Evolutionary conservation across 2,888 invertebrate genomes (phyloP), one percentile per base, ranked within the genome.

Genomic region (Drosophila koepferae): DNA sequence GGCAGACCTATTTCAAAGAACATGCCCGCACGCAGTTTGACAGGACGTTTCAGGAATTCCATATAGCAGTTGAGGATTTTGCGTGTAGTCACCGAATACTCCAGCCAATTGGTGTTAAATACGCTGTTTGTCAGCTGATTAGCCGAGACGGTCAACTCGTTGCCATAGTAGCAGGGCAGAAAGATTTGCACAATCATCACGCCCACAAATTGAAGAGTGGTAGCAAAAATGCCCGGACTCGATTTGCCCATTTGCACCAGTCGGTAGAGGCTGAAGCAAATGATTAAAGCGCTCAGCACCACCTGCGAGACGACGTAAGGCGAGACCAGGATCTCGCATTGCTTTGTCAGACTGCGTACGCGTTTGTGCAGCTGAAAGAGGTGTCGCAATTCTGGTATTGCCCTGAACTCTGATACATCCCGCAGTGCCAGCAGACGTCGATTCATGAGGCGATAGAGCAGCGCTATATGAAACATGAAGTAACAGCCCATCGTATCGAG

Each of bases 151-250:
- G 88, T 92, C 3, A 92, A 46, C 67, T 91, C 86, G 58, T 92
- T 91, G 51, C 85, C 91, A 68, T 86, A 92, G 55, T 90, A 90
- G 60, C 92, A 92, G 62, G 92, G 92, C 41, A 92, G 63, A 62
- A 83, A 92, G 41, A 92, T 91, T 75, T 92, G 83, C 7, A 90
- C 49, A 12, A 85, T 72, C 90, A 92, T 91, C 1, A 90, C 79
- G 16, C 72, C 63, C 7, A 86, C 53, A 44, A 87, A 92, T 51
- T 88, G 86, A 2, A 84, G 18, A 16, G 76, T 89, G 38, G 80
- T 74, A 5, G 81, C 36, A n/a, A 90, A 81, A n/a, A 75, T 63
- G 0, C 79, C 82, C 1, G 81, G 67, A 20, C 77, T 80, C 31
- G 78, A 66, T 9, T 54, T 86, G 8, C 74, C 76, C 74, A 88